A percentile compares a stretch with the other conserved stretches of the same genome.
These are phyloP conservation scores for Laticauda colubrina DNA, from an alignment of 2,113 vertebrate species.

Conservation along the genomic window DNA sequence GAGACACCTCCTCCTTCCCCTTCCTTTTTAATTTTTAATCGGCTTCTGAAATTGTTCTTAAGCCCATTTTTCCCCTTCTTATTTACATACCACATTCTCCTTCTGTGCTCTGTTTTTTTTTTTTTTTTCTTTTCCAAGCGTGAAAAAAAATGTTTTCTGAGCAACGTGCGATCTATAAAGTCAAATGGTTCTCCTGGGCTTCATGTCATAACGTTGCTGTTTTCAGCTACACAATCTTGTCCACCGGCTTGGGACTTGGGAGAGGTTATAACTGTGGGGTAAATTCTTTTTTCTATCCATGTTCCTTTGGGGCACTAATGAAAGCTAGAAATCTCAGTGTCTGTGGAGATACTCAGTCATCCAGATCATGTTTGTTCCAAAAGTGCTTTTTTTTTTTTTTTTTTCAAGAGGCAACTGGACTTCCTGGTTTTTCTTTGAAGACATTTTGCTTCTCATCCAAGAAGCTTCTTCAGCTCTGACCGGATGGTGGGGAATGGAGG, in stretches of 20 bases:
- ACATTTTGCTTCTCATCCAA: too few relatives aligned
- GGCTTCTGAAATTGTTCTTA: background rate
- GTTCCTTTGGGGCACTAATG: fast-evolving
- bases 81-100: background rate
- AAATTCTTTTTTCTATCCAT: background rate
- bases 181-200: background rate
- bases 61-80: background rate
- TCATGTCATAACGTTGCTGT: background rate
- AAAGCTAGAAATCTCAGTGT: background rate
- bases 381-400: too few relatives aligned
- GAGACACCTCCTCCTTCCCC: background rate
- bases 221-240: background rate
- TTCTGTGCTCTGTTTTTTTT: background rate
- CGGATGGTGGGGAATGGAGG: too few relatives aligned
- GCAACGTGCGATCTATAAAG: background rate
- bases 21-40: background rate
- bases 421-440: too few relatives aligned
- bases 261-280: background rate
- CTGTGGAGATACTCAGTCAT: too few relatives aligned
- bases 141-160: background rate
- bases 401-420: too few relatives aligned
- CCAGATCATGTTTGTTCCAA: too few relatives aligned
- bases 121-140: background rate
- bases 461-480: too few relatives aligned
- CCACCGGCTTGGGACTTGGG: background rate